Evolutionary conservation across 2,888 invertebrate genomes (phyloP).

Genomic region (Pseudolycoriella hygida): DNA sequence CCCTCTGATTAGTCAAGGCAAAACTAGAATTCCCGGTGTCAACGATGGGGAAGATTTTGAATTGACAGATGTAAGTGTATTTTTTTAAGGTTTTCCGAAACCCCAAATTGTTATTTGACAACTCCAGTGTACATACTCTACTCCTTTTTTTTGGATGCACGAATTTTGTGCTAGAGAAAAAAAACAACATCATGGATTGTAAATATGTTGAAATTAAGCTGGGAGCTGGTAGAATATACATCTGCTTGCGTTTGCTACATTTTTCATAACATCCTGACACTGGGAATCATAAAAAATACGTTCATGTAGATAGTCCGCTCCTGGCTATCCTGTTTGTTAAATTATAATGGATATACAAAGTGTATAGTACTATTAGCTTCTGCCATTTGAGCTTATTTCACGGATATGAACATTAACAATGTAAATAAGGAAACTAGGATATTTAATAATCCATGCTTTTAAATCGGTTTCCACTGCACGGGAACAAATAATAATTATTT

Average conservation of each 20-base stretch:
- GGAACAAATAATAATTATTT: no score
- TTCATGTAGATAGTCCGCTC: conserved; percentile 18
- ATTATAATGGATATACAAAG: no score
- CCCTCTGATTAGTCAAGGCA: conserved; percentile 86
- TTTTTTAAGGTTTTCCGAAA: background rate
- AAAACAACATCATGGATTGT: no score
- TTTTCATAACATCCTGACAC: conserved; percentile 6
- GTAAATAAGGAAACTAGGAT: no score
- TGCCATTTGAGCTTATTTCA: no score
- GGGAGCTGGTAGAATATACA: conserved; percentile 2
- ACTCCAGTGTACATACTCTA: background rate
- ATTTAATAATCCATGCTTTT: no score
- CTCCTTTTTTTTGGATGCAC: background rate
- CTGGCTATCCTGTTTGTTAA: conserved; percentile 16
- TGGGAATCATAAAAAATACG: conserved; percentile 11
- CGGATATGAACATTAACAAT: no score
- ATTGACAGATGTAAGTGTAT: conserved; percentile 65
- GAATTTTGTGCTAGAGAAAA: no score
- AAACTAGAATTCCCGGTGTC: conserved; percentile 84
- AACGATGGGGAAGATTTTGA: conserved; percentile 85
- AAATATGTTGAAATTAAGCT: background rate
- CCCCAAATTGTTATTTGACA: background rate
- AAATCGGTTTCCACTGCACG: no score
- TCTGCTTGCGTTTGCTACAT: background rate
- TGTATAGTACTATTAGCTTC: no score